phyloP scores from a whole-genome alignment of 2,113 vertebrate genomes.

The Strigops habroptila region DNA sequence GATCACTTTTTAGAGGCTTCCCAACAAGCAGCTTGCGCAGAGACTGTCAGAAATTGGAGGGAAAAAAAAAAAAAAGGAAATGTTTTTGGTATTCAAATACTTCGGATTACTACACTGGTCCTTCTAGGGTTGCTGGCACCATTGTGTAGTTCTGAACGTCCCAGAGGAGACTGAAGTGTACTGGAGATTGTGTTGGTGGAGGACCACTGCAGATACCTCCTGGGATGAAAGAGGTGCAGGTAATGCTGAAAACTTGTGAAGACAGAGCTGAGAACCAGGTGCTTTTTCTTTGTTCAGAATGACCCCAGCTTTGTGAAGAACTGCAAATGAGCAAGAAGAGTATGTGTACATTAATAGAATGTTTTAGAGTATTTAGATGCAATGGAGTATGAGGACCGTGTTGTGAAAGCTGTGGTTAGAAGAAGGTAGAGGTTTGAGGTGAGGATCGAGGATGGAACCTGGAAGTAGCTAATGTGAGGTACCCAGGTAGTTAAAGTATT shows the following conservation, averaged over 20 bases:
- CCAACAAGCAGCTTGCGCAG: background rate
- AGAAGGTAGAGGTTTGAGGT: background rate
- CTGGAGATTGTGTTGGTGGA: background rate
- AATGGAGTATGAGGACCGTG: background rate
- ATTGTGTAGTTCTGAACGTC: background rate
- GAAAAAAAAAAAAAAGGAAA: background rate
- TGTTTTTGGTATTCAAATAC: background rate
- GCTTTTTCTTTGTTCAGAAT: background rate
- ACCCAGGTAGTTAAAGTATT: background rate
- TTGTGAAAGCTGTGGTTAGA: background rate
- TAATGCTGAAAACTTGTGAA: background rate
- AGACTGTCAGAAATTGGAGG: background rate
- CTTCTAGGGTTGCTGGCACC: background rate
- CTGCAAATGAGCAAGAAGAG: background rate
- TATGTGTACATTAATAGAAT: background rate
- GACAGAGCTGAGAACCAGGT: background rate
- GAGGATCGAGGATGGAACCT: background rate
- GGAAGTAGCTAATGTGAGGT: background rate
- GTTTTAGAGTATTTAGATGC: background rate
- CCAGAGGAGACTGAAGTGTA: background rate
- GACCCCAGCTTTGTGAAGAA: background rate
- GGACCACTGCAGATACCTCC: background rate
- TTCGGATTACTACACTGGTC: background rate
- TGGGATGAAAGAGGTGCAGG: background rate
- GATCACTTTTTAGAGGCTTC: background rate